Percentiles rank a stretch among this genome's conserved stretches.
phyloP scores from a whole-genome alignment of 2,888 invertebrate species.

The Drosophila rellima region DNA sequence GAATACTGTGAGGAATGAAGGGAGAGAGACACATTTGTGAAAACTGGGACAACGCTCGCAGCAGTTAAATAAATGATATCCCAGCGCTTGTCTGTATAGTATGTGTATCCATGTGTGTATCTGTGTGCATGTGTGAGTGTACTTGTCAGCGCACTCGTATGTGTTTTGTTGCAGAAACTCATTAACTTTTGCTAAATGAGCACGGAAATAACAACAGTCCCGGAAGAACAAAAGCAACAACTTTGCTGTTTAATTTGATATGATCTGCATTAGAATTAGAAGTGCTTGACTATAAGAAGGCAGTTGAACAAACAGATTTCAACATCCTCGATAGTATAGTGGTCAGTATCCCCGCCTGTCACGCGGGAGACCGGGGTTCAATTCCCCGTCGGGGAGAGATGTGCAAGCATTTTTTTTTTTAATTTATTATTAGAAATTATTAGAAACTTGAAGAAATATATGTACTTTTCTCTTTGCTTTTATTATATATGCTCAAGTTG shows the following conservation, averaged over 20 bases:
- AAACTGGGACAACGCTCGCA: constrained; percentile 66
- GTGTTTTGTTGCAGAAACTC: constrained; percentile 51
- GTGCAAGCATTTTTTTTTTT: background rate
- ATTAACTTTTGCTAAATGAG: constrained; percentile 62
- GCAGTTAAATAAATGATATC: constrained; percentile 69
- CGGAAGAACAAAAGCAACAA: constrained; percentile 40
- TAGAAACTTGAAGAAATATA: background rate
- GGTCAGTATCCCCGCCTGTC: constrained; percentile 74
- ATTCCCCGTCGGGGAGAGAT: constrained; percentile 64
- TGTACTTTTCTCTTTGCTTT: background rate
- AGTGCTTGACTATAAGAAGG: constrained; percentile 6
- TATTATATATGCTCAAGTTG: too few species aligned
- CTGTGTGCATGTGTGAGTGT: constrained; percentile 6
- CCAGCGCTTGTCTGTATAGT: constrained; percentile 28
- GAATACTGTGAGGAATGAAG: background rate
- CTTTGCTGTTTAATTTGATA: constrained; percentile 38
- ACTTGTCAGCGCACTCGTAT: constrained; percentile 10
- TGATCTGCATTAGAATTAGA: constrained; percentile 46
- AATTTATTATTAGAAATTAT: background rate
- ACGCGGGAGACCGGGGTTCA: constrained; percentile 72
- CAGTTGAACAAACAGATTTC: background rate
- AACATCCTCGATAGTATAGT: constrained; percentile 72
- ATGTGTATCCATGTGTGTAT: constrained; percentile 16
- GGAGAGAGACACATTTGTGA: constrained; percentile 20
- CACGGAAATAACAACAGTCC: constrained; percentile 57